Evolutionary conservation across 2,888 invertebrate species (phyloP).

Genomic region (Drosophila meridionalis): DNA sequence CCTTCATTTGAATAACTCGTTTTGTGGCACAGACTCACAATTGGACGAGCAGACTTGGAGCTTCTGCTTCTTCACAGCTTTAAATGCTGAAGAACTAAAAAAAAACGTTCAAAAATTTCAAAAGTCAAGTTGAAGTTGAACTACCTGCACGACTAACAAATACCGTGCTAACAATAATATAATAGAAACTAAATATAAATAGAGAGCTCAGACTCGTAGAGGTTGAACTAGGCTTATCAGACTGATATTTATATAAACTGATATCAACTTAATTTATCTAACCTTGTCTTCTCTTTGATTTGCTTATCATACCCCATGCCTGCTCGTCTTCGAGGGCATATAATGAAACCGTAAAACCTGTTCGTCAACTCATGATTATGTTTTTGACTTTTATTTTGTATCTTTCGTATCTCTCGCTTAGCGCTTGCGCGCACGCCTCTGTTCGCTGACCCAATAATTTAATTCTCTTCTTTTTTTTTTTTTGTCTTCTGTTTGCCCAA

Average conservation of each 20-base stretch:
- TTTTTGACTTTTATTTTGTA: conserved; percentile 59
- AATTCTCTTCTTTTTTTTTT: conserved; percentile 36
- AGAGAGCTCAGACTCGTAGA: background rate
- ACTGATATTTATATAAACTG: background rate
- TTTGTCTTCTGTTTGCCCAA: conserved; percentile 7
- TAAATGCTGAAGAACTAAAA: conserved; percentile 44
- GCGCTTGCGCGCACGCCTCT: conserved; percentile 38
- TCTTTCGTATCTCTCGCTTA: conserved; percentile 64
- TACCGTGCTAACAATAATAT: conserved; percentile 22
- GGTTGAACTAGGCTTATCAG: background rate
- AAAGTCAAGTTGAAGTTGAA: conserved; percentile 31
- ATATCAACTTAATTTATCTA: background rate
- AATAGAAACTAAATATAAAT: background rate
- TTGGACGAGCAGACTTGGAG: conserved; percentile 31
- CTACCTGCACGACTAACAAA: conserved; percentile 17
- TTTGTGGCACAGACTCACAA: conserved; percentile 65
- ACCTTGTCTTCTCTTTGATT: background rate
- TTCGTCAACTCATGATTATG: conserved; percentile 74
- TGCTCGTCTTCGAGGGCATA: conserved; percentile 32
- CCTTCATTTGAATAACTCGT: conserved; percentile 78
- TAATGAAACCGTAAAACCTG: conserved; percentile 71
- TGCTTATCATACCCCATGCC: conserved; percentile 26
- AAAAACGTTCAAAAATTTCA: conserved; percentile 55
- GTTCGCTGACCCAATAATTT: conserved; percentile 73
- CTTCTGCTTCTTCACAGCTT: conserved; percentile 63